Evolutionary conservation across 2,888 invertebrate genomes (phyloP), one percentile per base, ranked within the genome.

Genomic region (Agrotis clavis): DNA sequence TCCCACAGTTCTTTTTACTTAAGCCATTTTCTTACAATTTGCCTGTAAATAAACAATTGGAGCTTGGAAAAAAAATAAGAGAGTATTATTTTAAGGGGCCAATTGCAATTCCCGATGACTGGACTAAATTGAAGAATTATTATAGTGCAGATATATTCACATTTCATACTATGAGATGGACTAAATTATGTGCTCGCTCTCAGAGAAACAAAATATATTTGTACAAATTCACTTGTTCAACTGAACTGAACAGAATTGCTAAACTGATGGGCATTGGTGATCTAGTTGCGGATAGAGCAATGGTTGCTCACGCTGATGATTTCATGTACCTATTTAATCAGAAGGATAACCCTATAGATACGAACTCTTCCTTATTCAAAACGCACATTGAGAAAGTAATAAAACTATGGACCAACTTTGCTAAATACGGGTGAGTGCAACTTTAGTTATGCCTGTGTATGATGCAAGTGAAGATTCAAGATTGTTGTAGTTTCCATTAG

Each of bases 341-440:
- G 21, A 53, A 14, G 21, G 14, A 53, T 21, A 3, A 14, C 19
- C 53, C 53, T 2, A 4, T 53, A 21, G 53, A 53, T 53, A 21
- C 21, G 6, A 53, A 53, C 14, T 53, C 53, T 19, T 53, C 19
- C 53, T 14, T 53, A 14, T 21, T 84, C 48, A 64, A 80, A 69
- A 53, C 13, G 14, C 53, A 53, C 21, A 6, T 53, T 14, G 53
- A 21, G 21, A 21, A 21, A 53, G 53, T 53, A 21, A 53, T 21
- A 53, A 53, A 53, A 21, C 14, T 21, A 14, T 53, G 53, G 53
- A 21, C 53, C 21, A 53, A 53, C 53, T 53, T 53, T 21, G 53
- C 53, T 6, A 53, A 53, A 53, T 21, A 53, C 2, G 53, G 53
- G 53, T 53, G 21, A 53, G 51, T 51, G 35, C 7, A 35, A 35